These are phyloP conservation scores for Tupaia chinensis DNA, from an alignment of 2,113 vertebrate species.

Conservation along the genomic window DNA sequence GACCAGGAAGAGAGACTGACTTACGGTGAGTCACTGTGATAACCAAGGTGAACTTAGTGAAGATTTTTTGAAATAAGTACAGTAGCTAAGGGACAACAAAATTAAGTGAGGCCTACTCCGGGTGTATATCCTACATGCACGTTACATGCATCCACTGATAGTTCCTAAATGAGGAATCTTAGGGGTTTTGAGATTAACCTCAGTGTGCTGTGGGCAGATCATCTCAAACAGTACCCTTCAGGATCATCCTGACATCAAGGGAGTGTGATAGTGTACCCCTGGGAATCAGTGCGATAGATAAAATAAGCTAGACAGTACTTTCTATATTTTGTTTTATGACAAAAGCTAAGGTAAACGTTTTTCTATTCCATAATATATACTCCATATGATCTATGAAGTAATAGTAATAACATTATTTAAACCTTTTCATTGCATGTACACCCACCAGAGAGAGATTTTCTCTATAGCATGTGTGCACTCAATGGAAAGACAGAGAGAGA, in stretches of 20 bases:
- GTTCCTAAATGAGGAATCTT: neutral
- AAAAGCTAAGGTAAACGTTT: neutral
- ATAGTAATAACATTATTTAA: no score
- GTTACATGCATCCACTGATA: accelerated
- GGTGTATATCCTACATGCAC: no score
- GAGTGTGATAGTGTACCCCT: neutral
- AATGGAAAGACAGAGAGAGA: no score
- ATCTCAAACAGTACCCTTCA: neutral
- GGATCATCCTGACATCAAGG: accelerated
- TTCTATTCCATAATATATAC: neutral
- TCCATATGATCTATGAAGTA: no score
- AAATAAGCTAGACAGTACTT: neutral
- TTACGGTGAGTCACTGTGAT: neutral
- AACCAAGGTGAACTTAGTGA: neutral
- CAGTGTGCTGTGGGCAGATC: neutral
- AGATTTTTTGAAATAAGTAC: neutral
- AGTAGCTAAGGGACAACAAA: neutral
- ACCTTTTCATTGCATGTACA: no score
- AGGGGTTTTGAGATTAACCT: neutral
- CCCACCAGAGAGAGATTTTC: no score
- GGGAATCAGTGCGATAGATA: neutral
- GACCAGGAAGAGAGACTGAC: neutral
- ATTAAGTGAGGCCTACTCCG: neutral
- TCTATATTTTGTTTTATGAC: constrained; percentile 7
- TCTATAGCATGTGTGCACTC: no score